These are phyloP conservation scores for Pipistrellus nathusii DNA, from an alignment of 2,797 vertebrate genomes.

Conservation along the genomic window DNA sequence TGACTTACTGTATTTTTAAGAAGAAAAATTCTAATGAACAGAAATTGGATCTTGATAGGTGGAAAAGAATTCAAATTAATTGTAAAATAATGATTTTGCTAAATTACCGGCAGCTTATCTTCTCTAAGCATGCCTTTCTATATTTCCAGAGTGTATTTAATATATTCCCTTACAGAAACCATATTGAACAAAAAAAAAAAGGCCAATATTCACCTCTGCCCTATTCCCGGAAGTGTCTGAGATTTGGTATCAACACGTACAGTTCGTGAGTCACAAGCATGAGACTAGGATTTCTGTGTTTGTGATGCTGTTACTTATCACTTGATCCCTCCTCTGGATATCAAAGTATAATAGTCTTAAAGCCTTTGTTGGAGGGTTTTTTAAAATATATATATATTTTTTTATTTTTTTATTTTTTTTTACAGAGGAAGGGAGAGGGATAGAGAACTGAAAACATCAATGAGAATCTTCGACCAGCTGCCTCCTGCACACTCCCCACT, in stretches of 20 bases:
- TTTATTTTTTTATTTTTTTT: too few species aligned
- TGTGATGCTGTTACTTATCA: neutral
- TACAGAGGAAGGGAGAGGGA: too few species aligned
- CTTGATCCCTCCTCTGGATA: conserved; percentile 22
- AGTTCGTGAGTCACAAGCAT: neutral
- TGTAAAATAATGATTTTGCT: conserved; percentile 42
- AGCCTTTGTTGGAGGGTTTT: neutral
- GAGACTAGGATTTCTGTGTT: neutral
- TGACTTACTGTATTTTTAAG: neutral
- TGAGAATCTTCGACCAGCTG: too few species aligned
- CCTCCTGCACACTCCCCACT: too few species aligned
- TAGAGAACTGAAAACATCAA: too few species aligned
- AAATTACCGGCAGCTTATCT: conserved; percentile 9
- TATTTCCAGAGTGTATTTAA: neutral
- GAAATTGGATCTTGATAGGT: neutral
- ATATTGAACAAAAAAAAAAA: neutral
- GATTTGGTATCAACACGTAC: neutral
- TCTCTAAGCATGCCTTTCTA: conserved; percentile 4
- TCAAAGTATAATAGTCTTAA: neutral
- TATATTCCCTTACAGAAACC: neutral
- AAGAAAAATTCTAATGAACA: neutral
- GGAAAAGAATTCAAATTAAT: conserved; percentile 5
- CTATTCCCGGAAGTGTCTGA: neutral
- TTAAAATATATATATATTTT: too few species aligned
- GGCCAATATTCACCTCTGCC: conserved; percentile 6